A percentile compares a stretch with the other conserved stretches of the same genome.
Evolutionary conservation across 1,140 invertebrate genomes (phyloP).

Genomic region (Calycopis cecrops): DNA sequence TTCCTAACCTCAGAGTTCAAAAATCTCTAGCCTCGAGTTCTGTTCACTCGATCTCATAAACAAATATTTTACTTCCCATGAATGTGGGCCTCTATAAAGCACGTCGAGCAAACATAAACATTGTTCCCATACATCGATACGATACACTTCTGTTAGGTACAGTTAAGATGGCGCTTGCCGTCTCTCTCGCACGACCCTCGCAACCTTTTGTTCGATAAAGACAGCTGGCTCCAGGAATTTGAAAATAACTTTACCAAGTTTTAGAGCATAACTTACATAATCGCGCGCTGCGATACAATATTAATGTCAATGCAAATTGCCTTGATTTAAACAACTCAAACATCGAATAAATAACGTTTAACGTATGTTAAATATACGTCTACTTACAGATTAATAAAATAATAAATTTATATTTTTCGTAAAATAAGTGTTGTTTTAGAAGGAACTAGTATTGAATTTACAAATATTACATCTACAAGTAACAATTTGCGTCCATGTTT

Average conservation of each 20-base stretch:
- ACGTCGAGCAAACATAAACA: conserved; percentile 21
- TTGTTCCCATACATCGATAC: conserved; percentile 25
- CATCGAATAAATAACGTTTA: too few relatives aligned
- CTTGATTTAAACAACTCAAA: neutral
- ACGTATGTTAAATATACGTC: too few relatives aligned
- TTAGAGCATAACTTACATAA: conserved; percentile 11
- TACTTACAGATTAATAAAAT: too few relatives aligned
- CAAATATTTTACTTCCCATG: conserved; percentile 8
- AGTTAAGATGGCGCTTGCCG: conserved; percentile 14
- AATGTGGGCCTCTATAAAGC: conserved; percentile 1
- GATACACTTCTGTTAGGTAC: conserved; percentile 22
- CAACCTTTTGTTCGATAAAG: conserved; percentile 11
- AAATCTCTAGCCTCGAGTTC: neutral
- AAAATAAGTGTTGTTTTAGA: too few relatives aligned
- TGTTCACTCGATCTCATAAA: neutral
- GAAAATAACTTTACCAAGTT: conserved; percentile 9
- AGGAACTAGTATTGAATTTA: too few relatives aligned
- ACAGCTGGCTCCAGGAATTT: conserved; percentile 14
- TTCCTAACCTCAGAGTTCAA: neutral
- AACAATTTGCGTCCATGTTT: too few relatives aligned
- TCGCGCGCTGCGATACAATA: conserved; percentile 1
- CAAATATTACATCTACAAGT: too few relatives aligned
- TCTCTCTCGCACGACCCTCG: conserved; percentile 13
- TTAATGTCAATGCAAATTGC: neutral
- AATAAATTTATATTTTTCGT: too few relatives aligned